Evolutionary conservation across 1,140 invertebrate genomes (phyloP).

Genomic region (Mactra quadrangularis): DNA sequence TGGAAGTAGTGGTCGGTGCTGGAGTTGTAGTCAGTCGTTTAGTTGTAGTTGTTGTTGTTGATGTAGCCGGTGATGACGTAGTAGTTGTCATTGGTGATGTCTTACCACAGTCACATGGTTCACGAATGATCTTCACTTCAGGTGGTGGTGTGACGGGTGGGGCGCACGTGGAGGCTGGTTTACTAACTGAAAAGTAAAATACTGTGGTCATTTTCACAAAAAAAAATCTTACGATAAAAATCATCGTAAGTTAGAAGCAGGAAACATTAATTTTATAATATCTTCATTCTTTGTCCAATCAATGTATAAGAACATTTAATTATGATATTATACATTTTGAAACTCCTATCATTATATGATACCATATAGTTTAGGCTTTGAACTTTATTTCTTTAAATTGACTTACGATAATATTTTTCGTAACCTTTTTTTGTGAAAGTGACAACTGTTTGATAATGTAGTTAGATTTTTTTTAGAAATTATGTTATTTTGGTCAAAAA

Average conservation of each 20-base stretch:
- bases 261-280: too few species aligned
- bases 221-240: too few species aligned
- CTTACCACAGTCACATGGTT: constrained; percentile 44
- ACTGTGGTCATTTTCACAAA: not conserved
- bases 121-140: constrained; percentile 33
- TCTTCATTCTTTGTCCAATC: too few species aligned
- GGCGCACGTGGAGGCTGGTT: constrained; percentile 17
- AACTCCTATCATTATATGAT: not conserved
- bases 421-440: too few species aligned
- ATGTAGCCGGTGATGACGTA: not conserved
- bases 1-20: not conserved
- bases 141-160: constrained; percentile 40
- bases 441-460: too few species aligned
- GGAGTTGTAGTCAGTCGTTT: not conserved
- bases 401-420: too few species aligned
- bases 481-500: too few species aligned
- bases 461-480: too few species aligned
- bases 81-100: constrained; percentile 8
- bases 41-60: constrained; percentile 13
- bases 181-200: not conserved
- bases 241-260: too few species aligned
- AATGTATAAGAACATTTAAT: not conserved
- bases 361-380: too few species aligned
- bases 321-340: not conserved
- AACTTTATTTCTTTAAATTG: too few species aligned